Percentiles rank a stretch among this genome's conserved stretches.
phyloP scores from a whole-genome alignment of 2,888 invertebrate species.

The Diplolepis rosae region DNA sequence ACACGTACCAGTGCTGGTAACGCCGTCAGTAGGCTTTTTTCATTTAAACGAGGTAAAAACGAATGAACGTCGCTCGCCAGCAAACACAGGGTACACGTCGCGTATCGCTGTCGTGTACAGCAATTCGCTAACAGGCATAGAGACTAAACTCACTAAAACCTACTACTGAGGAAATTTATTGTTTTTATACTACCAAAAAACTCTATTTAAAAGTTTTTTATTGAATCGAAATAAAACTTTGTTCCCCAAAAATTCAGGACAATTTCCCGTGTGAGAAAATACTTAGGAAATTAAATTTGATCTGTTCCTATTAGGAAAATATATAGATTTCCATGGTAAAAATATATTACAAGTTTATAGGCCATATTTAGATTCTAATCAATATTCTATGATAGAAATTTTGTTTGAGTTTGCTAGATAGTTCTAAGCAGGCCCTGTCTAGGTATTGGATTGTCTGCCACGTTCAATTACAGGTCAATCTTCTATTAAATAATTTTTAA shows the following conservation, averaged over 20 bases:
- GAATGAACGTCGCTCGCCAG: constrained; percentile 58
- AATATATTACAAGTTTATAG: too few relatives aligned
- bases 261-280: not conserved
- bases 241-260: not conserved
- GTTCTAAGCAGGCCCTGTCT: too few relatives aligned
- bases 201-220: not conserved
- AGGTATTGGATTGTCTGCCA: too few relatives aligned
- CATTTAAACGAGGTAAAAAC: constrained; percentile 61
- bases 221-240: not conserved
- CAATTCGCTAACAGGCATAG: constrained; percentile 50
- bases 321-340: too few relatives aligned
- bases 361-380: too few relatives aligned
- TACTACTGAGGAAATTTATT: constrained; percentile 18
- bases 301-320: too few relatives aligned
- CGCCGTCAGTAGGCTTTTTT: constrained; percentile 54
- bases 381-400: too few relatives aligned
- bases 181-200: not conserved
- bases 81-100: constrained; percentile 55
- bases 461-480: too few relatives aligned
- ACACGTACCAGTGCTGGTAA: constrained; percentile 48
- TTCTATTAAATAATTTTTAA: too few relatives aligned
- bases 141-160: constrained; percentile 6
- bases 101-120: constrained; percentile 53
- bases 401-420: too few relatives aligned
- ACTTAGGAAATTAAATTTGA: too few relatives aligned